phyloP scores from a whole-genome alignment of 2,797 vertebrate genomes.

The Pseudocheirus occidentalis region DNA sequence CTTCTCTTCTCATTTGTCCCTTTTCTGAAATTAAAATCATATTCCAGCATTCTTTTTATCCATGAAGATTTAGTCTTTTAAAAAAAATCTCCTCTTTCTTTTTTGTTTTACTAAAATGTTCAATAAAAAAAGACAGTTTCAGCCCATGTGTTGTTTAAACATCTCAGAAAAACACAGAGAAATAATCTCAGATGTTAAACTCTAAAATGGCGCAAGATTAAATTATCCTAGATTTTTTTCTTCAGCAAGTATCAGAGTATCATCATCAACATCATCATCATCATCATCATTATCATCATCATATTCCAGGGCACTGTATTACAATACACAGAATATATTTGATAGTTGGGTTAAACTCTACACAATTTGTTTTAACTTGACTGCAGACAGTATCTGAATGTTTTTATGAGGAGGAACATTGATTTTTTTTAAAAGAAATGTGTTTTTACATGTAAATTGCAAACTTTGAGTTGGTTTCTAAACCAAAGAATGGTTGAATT shows the following conservation, averaged over 20 bases:
- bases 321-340: background rate
- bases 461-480: constrained; percentile 8
- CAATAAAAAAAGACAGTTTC: background rate
- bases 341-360: constrained; percentile 19
- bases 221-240: constrained; percentile 18
- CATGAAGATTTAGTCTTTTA: constrained; percentile 25
- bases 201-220: constrained; percentile 40
- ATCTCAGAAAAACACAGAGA: background rate
- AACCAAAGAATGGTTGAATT: constrained; percentile 31
- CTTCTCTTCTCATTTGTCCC: background rate
- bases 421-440: background rate
- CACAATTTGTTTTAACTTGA: constrained; percentile 40
- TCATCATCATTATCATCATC: background rate
- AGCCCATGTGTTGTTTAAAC: background rate
- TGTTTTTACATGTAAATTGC: constrained; percentile 26
- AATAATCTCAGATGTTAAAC: constrained; percentile 22
- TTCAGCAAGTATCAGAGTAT: constrained; percentile 10
- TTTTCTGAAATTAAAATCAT: constrained; percentile 43
- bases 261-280: background rate
- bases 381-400: background rate
- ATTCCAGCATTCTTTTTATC: constrained; percentile 32
- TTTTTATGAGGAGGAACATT: background rate
- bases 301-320: background rate
- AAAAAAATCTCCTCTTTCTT: background rate
- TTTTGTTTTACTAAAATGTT: background rate